A percentile compares a stretch with the other conserved stretches of the same genome.
These are phyloP conservation scores for Bos javanicus DNA, from an alignment of 2,113 vertebrate genomes.

Conservation along the genomic window DNA sequence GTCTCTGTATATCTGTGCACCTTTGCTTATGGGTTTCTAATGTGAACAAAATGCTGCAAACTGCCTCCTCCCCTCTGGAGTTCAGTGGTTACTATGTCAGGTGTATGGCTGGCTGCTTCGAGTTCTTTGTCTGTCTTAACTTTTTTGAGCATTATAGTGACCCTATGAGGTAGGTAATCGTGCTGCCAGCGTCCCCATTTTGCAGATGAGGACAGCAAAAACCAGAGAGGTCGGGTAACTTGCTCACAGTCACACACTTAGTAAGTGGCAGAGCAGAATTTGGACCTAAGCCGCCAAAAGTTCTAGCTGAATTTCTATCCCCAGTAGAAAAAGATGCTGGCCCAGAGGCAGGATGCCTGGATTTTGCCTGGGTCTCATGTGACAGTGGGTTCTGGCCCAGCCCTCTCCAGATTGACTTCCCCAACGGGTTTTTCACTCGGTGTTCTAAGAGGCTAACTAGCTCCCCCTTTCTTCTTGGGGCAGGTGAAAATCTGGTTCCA, in stretches of 20 bases:
- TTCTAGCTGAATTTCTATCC: background rate
- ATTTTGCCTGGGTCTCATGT: background rate
- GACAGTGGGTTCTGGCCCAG: background rate
- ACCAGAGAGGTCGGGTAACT: background rate
- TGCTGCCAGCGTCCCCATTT: background rate
- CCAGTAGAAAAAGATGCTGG: background rate
- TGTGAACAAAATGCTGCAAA: background rate
- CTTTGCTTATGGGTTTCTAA: background rate
- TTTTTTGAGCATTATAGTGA: background rate
- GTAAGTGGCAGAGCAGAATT: background rate
- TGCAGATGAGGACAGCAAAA: background rate
- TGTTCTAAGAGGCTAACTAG: background rate
- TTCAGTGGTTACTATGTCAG: background rate
- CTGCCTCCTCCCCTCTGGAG: background rate
- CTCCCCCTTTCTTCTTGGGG: background rate
- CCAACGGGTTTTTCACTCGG: background rate
- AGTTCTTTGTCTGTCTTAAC: background rate
- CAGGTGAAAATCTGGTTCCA: constrained; percentile 99
- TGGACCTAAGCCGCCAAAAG: background rate
- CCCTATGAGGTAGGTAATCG: background rate
- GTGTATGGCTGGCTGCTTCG: background rate
- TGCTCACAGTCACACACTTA: background rate
- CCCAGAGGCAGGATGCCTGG: background rate
- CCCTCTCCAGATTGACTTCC: background rate
- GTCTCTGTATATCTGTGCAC: background rate